Conservation (phyloP, 64 coral and sea anemone species). For the Porites lutea region DNA sequence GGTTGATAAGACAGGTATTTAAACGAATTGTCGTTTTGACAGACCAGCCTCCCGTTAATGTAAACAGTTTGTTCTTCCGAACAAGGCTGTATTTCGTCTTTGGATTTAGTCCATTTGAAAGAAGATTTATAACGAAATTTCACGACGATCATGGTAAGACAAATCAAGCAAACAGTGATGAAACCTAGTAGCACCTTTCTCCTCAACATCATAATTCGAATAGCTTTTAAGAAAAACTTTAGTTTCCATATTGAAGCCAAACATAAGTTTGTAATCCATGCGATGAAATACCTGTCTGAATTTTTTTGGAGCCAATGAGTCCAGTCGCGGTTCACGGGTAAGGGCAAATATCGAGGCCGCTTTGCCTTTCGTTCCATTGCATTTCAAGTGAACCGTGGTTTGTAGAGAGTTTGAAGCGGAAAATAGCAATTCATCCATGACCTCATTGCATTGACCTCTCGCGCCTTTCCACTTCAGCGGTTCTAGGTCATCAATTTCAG, state of each 20-base stretch:
- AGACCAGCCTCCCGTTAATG: constrained; percentile 55
- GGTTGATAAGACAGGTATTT: constrained; percentile 97
- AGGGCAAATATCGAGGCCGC: neutral
- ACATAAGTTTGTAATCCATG: neutral
- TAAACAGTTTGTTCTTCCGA: constrained; percentile 23
- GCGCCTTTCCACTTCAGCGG: neutral
- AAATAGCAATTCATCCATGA: neutral
- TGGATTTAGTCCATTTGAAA: neutral
- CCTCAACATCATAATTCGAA: neutral
- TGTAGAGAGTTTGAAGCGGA: neutral
- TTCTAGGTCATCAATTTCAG: neutral
- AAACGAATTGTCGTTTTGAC: neutral
- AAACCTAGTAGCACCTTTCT: neutral
- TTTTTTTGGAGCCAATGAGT: neutral
- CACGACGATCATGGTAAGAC: neutral
- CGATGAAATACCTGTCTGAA: constrained; percentile 18
- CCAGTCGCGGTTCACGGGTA: neutral
- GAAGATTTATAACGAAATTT: neutral
- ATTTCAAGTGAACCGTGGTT: neutral
- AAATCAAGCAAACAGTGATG: neutral
- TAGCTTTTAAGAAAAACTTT: neutral
- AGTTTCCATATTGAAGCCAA: neutral
- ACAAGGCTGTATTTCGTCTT: constrained; percentile 10
- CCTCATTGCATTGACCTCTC: neutral
- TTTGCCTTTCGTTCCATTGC: neutral